These are phyloP conservation scores for Apotomis betuletana DNA, from an alignment of 2,888 invertebrate genomes.

Conservation along the genomic window DNA sequence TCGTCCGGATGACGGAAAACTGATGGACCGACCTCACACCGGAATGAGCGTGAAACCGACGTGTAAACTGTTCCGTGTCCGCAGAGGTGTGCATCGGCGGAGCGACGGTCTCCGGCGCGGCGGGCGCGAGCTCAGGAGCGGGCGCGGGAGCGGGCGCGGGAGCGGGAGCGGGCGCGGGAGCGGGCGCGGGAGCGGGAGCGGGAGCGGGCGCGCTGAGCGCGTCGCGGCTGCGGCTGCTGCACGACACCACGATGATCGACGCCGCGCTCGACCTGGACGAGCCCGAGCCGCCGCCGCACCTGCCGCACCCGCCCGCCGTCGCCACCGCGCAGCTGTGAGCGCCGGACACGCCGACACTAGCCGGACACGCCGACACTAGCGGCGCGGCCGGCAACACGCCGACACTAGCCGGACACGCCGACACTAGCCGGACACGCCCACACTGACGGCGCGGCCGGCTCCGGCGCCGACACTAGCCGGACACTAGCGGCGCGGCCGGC, in stretches of 20 bases:
- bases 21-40: no score
- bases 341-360: no score
- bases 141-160: conserved; percentile 49
- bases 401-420: no score
- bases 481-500: no score
- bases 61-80: conserved; percentile 9
- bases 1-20: no score
- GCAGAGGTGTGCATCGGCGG: conserved; percentile 51
- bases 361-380: no score
- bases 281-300: conserved; percentile 82
- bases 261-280: conserved; percentile 95
- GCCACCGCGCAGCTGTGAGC: conserved; percentile 27
- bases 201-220: conserved; percentile 82
- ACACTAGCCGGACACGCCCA: no score
- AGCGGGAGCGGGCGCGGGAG: conserved; percentile 37
- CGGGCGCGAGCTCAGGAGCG: conserved; percentile 44
- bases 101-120: conserved; percentile 40
- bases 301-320: conserved; percentile 40
- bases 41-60: no score
- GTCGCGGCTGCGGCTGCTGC: conserved; percentile 89
- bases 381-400: no score
- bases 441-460: no score
- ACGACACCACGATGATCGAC: conserved; percentile 95
- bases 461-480: no score
- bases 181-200: conserved; percentile 62